Evolutionary conservation across 2,113 vertebrate genomes (phyloP), one percentile per base, ranked within the genome.

Genomic region (Paradoxurus hermaphroditus): DNA sequence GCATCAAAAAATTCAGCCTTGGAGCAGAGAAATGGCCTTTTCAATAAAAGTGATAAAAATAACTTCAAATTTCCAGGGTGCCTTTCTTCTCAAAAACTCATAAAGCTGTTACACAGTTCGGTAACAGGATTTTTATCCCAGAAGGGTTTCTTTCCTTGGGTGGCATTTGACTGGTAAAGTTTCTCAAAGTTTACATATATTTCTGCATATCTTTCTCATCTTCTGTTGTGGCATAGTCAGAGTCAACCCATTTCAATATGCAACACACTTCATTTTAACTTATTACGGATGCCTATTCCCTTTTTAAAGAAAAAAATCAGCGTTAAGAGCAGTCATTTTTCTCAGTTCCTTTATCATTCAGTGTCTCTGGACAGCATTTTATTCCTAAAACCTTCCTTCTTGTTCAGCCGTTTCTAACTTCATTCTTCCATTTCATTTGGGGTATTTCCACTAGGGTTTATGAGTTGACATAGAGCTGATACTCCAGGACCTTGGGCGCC

Each of bases 41-140:
- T 85, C 97, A 97, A 94, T 67, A 88, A 84, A 97, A 95, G 63
- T 44, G 70, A 86, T 96, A 86, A 97, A 95, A 98, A 94, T 92
- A 96, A 91, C 92, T 91, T 86, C 75, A 44, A 77, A 93, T 93
- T 95, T 95, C 81, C 84, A 92, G 62, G 62, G 56, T 87, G 51
- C 41, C 23, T 89, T 59, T 97, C 31, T 94, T 86, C 79, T 90
- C 73, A 95, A 96, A 93, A 85, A 85, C 25, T 95, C 39, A 77
- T 86, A 92, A 93, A 95, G 36, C 53, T 62, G 87, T 94, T 92
- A 87, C 11, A 18, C 25, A 82, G 77, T 83, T 82, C 82, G 27
- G n/a, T 91, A 67, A 88, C 94, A 92, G 51, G 8, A 36, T 46
- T 68, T 68, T 41, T 87, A 51, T 46, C 77, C 77, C 89, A 77